Evolutionary conservation across 1,140 invertebrate genomes (phyloP).

Genomic region (Sycophaga agraensis): DNA sequence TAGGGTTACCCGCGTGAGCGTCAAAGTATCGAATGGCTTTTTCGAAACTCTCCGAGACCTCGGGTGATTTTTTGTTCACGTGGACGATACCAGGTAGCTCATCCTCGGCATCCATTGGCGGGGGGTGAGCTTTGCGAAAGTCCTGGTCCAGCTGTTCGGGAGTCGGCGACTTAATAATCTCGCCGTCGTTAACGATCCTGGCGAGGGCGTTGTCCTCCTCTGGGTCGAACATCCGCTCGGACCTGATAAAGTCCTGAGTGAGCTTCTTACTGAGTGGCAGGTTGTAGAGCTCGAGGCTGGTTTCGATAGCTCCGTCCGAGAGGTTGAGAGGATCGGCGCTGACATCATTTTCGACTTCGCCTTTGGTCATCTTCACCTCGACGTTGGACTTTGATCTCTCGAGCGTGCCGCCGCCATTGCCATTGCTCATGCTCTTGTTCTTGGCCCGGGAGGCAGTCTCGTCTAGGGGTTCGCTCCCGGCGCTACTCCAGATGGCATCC

Average conservation of each 20-base stretch:
- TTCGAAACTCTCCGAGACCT: constrained; percentile 35
- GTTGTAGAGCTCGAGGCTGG: constrained; percentile 44
- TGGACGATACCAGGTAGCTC: neutral
- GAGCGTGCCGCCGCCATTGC: neutral
- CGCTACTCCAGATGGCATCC: constrained; percentile 65
- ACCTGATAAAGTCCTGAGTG: constrained; percentile 44
- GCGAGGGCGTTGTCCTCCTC: constrained; percentile 45
- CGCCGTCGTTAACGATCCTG: constrained; percentile 50
- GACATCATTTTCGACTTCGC: neutral
- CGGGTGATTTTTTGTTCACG: constrained; percentile 8
- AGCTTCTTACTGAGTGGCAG: constrained; percentile 45
- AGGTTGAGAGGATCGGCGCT: neutral
- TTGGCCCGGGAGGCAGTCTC: neutral
- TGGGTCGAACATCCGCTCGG: constrained; percentile 46
- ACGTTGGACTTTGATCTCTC: neutral
- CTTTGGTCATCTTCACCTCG: neutral
- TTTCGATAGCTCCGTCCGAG: constrained; percentile 10
- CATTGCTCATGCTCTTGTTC: constrained; percentile 15
- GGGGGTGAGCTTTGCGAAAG: constrained; percentile 38
- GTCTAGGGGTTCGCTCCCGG: constrained; percentile 34
- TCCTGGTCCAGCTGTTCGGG: constrained; percentile 43
- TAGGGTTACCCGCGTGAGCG: constrained; percentile 23
- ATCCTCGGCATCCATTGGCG: constrained; percentile 3
- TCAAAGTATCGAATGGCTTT: constrained; percentile 44
- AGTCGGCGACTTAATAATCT: constrained; percentile 40